Evolutionary conservation across 1,140 invertebrate genomes (phyloP), one percentile per base, ranked within the genome.

Genomic region (Charaxes varanes): DNA sequence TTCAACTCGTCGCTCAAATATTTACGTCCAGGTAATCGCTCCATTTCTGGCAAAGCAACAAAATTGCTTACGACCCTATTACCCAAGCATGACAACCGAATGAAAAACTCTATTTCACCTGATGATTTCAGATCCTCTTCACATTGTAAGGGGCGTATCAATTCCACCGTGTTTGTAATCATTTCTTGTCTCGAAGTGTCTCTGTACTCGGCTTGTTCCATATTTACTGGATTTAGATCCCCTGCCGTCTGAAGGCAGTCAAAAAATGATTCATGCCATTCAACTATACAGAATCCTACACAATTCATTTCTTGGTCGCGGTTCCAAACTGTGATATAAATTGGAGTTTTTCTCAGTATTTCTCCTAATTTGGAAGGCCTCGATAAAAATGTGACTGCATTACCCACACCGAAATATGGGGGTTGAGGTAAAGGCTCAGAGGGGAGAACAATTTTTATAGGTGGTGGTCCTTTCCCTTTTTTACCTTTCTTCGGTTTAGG

Each of bases 231-330:
- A 42, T 84, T 81, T 10, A 77, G 19, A 13, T 72, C 69, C 4
- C 19, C 64, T 8, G 71, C 44, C 42, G 45, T 66, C 50, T 78
- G 46, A 15, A 84, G 43, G 23, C 67, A 67, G 3, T 71, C 53
- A n/a, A 78, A 67, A 38, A 81, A 81, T 2, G 70, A 60, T 32
- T 83, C 43, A 18, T 83, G 69, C 79, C 79, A 83, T 36, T 76
- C 48, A 5, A 81, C 63, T 10, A 64, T 41, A 32, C 62, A 69
- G 33, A 78, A 79, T 3, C 79, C 77, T 26, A 77, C 45, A 17
- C 79, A 83, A 15, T 79, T 72, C 54, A 83, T 62, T n/a, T 72
- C 61, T 41, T 81, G 58, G 16, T 83, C 73, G 47, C 77, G 70
- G 21, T 83, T 81, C 77, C 72, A 81, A 6, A 81, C 79, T 3